These are phyloP conservation scores for Hucho hucho DNA, from an alignment of 2,113 vertebrate species.

Conservation along the genomic window DNA sequence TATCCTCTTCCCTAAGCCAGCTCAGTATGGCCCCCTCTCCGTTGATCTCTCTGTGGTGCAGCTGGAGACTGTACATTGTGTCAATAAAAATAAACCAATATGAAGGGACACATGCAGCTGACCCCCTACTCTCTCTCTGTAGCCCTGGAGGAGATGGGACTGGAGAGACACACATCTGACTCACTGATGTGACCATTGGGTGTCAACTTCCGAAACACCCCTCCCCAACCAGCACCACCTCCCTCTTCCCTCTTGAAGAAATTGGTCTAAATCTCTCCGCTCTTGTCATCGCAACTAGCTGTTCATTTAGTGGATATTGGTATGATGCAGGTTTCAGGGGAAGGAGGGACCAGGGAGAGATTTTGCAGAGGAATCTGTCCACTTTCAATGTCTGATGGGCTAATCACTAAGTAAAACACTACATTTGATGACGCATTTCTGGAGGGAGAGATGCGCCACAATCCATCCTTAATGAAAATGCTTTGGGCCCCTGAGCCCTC, in stretches of 20 bases:
- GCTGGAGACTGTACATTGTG: too few species aligned
- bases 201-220: not conserved
- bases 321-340: slow-evolving; percentile 82
- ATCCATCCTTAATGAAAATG: slow-evolving; percentile 99
- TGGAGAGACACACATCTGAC: too few species aligned
- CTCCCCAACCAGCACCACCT: not conserved
- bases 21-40: slow-evolving; percentile 69
- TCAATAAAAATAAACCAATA: too few species aligned
- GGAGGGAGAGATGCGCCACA: slow-evolving; percentile 81
- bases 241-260: slow-evolving; percentile 3
- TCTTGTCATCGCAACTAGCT: not conserved
- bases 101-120: too few species aligned
- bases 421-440: slow-evolving; percentile 99
- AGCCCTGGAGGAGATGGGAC: not conserved
- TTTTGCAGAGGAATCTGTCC: slow-evolving; percentile 73
- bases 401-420: slow-evolving; percentile 99
- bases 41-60: too few species aligned
- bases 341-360: slow-evolving; percentile 35
- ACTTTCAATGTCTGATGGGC: slow-evolving; percentile 90
- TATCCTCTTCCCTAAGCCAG: slow-evolving; percentile 65
- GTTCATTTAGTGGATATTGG: slow-evolving; percentile 97
- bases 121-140: not conserved
- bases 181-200: too few species aligned
- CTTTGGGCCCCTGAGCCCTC: slow-evolving; percentile 87
- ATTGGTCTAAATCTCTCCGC: slow-evolving; percentile 21